Conservation (phyloP, 1,140 invertebrate species). For the Chrysopa pallens region DNA sequence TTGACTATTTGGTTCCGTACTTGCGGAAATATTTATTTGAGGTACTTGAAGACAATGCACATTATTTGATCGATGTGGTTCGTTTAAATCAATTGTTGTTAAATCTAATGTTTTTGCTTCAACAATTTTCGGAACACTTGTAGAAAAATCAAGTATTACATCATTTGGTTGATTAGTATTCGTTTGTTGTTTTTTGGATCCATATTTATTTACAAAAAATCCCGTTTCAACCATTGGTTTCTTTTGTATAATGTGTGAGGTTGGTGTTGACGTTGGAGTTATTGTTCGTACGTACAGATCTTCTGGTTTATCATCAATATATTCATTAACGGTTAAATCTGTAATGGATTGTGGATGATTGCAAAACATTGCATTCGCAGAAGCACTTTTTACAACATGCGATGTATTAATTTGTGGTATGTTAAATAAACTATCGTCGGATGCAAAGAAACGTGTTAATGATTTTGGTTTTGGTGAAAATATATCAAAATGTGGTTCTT, state of each 20-base stretch:
- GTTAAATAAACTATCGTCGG: not conserved
- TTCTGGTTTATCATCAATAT: slow-evolving; percentile 14
- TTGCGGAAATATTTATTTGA: no score
- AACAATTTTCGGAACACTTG: not conserved
- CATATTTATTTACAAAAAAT: no score
- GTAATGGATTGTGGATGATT: no score
- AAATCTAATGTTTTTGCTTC: slow-evolving; percentile 1
- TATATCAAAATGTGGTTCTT: not conserved
- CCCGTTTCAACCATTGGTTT: no score
- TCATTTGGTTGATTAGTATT: no score
- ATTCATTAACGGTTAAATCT: slow-evolving; percentile 7
- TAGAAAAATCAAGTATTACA: no score
- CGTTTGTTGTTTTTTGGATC: no score
- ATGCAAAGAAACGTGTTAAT: not conserved
- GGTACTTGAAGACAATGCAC: no score
- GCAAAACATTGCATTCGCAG: no score
- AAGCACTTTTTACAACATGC: not conserved
- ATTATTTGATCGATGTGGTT: slow-evolving; percentile 12
- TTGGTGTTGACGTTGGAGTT: no score
- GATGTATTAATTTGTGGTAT: not conserved
- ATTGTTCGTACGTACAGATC: not conserved
- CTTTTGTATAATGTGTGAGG: no score
- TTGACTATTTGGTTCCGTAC: no score
- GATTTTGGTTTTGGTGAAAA: not conserved
- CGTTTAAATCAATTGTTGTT: slow-evolving; percentile 10